Conservation (phyloP, 2,113 vertebrate species). For the Heterocephalus glaber region DNA sequence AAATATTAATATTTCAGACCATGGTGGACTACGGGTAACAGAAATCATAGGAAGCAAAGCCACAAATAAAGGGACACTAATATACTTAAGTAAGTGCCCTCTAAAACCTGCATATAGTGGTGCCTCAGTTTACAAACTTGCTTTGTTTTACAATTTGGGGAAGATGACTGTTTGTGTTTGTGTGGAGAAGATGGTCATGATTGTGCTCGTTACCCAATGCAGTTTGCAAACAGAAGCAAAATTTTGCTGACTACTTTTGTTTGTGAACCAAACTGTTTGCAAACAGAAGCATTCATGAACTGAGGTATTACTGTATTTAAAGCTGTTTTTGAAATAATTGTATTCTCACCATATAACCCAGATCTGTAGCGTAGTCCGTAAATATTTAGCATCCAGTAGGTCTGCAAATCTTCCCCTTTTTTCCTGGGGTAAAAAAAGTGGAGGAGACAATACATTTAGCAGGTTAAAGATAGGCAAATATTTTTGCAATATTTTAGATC, state of each 20-base stretch:
- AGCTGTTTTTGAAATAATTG: not conserved
- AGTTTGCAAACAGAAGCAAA: not conserved
- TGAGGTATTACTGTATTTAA: not conserved
- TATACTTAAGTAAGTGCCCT: too few species aligned
- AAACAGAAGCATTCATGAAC: not conserved
- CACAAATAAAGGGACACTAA: too few species aligned
- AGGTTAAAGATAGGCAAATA: not conserved
- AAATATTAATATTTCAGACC: not conserved
- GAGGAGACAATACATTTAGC: not conserved
- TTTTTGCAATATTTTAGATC: not conserved
- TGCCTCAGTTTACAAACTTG: not conserved
- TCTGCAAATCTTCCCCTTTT: slow-evolving; percentile 90
- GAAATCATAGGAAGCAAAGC: not conserved
- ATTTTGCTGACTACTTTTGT: not conserved
- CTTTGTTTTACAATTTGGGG: not conserved
- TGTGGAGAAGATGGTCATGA: not conserved
- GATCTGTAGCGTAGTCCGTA: slow-evolving; percentile 92
- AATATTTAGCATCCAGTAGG: slow-evolving; percentile 88
- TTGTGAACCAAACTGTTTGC: not conserved
- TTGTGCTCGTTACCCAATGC: not conserved
- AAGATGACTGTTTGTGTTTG: not conserved
- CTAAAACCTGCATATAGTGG: not conserved
- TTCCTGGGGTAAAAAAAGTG: slow-evolving; percentile 80
- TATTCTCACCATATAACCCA: slow-evolving; percentile 94
- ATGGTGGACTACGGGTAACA: not conserved